Evolutionary conservation across 2,888 invertebrate species (phyloP).

Genomic region (Caenorhabditis japonica): DNA sequence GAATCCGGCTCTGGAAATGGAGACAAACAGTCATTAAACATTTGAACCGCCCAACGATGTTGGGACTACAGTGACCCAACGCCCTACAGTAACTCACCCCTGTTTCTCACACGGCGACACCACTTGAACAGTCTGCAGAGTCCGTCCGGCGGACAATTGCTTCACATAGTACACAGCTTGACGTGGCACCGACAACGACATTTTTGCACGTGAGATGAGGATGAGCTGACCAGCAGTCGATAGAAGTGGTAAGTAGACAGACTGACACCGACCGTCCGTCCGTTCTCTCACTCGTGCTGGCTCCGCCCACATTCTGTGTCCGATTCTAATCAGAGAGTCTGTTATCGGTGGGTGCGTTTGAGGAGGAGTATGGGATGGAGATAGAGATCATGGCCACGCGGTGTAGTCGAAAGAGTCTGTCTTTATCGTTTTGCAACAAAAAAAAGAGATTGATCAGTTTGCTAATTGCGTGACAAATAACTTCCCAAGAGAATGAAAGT

Average conservation of each 20-base stretch:
- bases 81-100: conserved; percentile 35
- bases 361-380: too few species aligned
- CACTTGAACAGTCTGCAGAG: conserved; percentile 41
- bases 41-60: too few species aligned
- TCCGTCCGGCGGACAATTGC: conserved; percentile 28
- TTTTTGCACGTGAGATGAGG: neutral
- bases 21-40: too few species aligned
- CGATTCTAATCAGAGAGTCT: conserved; percentile 19
- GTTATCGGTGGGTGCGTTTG: conserved; percentile 7
- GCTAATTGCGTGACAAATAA: too few species aligned
- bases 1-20: conserved; percentile 31
- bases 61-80: neutral
- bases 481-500: too few species aligned
- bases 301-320: conserved; percentile 22
- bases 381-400: conserved; percentile 33
- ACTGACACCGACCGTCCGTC: neutral
- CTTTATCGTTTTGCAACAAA: neutral
- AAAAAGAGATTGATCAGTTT: conserved; percentile 25
- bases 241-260: neutral
- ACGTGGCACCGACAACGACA: conserved; percentile 45
- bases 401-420: conserved; percentile 25
- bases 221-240: conserved; percentile 33
- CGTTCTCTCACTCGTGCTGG: neutral
- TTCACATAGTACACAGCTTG: conserved; percentile 43
- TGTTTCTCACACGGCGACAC: conserved; percentile 45